Conservation (phyloP, 1,140 invertebrate species). For the Chironomus striatipennis region DNA sequence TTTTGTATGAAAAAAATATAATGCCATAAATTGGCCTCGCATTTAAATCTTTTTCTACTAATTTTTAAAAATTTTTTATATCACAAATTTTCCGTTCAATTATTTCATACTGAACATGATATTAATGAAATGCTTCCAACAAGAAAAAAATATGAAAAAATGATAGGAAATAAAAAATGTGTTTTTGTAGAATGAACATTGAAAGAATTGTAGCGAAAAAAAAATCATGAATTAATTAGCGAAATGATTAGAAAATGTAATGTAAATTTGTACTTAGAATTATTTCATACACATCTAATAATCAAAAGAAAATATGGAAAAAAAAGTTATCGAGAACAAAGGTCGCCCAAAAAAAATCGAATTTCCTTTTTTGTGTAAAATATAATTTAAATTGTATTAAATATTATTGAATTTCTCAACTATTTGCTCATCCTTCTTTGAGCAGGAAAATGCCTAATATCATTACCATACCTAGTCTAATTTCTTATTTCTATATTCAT, state of each 20-base stretch:
- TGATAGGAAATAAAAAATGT: neutral
- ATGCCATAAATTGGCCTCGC: neutral
- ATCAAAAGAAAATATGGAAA: too few species aligned
- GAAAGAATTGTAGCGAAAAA: neutral
- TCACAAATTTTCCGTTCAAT: neutral
- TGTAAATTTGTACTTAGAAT: neutral
- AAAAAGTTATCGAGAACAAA: too few species aligned
- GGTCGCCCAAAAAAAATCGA: too few species aligned
- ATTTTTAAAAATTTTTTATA: neutral
- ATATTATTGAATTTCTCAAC: too few species aligned
- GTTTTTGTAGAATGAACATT: neutral
- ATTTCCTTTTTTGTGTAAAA: too few species aligned
- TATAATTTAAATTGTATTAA: too few species aligned
- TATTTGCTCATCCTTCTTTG: too few species aligned
- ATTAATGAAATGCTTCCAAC: constrained; percentile 5
- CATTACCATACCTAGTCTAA: too few species aligned
- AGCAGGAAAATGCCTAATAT: too few species aligned
- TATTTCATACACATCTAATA: too few species aligned
- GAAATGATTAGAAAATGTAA: neutral
- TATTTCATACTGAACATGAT: neutral
- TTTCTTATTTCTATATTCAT: too few species aligned
- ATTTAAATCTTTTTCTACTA: neutral
- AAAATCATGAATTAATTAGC: constrained; percentile 5
- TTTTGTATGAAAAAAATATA: neutral
- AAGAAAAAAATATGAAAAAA: too few species aligned